A percentile compares a stretch with the other conserved stretches of the same genome.
These are phyloP conservation scores for Oligia strigilis DNA, from an alignment of 2,888 invertebrate species.

Conservation along the genomic window DNA sequence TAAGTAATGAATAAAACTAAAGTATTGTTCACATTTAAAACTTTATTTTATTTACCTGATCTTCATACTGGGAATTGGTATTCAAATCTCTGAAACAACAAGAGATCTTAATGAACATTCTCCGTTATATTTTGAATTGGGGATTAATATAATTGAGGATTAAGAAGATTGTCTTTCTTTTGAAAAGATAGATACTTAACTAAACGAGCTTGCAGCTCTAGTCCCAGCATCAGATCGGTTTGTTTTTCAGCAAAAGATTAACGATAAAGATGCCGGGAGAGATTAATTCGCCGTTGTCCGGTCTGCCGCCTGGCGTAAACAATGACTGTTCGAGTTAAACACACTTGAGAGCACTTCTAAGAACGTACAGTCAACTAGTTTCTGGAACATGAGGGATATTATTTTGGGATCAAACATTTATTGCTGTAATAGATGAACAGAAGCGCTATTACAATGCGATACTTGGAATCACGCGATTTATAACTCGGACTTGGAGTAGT, in stretches of 20 bases:
- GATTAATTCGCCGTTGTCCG: conserved; percentile 38
- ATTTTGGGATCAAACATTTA: conserved; percentile 57
- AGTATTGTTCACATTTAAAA: conserved; percentile 79
- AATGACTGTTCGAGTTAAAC: conserved; percentile 48
- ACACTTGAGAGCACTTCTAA: conserved; percentile 40
- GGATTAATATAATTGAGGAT: conserved; percentile 50
- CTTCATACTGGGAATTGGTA: conserved; percentile 26
- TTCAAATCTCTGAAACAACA: conserved; percentile 17
- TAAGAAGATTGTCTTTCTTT: conserved; percentile 25
- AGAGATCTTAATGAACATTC: conserved; percentile 6
- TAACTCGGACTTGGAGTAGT: background rate
- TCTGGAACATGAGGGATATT: conserved; percentile 43
- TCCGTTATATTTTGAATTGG: conserved; percentile 29
- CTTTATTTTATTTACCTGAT: conserved; percentile 74
- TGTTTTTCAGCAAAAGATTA: conserved; percentile 47
- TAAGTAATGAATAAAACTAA: conserved; percentile 78
- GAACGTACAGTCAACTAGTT: conserved; percentile 48
- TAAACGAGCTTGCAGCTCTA: conserved; percentile 3
- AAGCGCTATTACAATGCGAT: conserved; percentile 16
- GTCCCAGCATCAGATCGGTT: conserved; percentile 4
- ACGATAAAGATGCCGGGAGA: conserved; percentile 32
- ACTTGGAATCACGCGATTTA: conserved; percentile 49
- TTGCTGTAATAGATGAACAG: conserved; percentile 46
- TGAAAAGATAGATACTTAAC: conserved; percentile 6
- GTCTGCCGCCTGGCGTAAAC: conserved; percentile 43